Percentiles rank a stretch among this genome's conserved stretches.
Conservation (phyloP, 2,888 invertebrate species). For the Argyra leucocephala region DNA sequence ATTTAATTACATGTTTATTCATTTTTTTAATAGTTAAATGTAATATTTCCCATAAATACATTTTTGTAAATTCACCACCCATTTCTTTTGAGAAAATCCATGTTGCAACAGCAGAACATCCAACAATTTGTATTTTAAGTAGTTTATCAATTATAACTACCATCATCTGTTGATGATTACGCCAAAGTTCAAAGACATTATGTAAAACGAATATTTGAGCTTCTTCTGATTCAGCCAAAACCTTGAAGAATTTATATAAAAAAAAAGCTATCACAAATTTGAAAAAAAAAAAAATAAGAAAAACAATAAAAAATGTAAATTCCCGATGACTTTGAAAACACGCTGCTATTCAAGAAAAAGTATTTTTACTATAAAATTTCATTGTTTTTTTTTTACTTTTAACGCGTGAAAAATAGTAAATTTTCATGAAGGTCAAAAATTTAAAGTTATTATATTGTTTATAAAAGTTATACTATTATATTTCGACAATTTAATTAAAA, state of each 20-base stretch:
- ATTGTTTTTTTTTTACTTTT: not conserved
- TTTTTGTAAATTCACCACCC: constrained; percentile 81
- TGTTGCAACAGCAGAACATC: constrained; percentile 92
- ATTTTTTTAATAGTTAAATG: constrained; percentile 93
- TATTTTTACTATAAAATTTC: not conserved
- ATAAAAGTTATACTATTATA: too few relatives aligned
- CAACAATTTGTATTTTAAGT: constrained; percentile 92
- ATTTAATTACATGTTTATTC: constrained; percentile 85
- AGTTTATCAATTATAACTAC: constrained; percentile 92
- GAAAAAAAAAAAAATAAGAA: too few relatives aligned
- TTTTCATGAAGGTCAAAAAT: not conserved
- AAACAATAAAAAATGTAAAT: too few relatives aligned
- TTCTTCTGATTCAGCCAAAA: constrained; percentile 85
- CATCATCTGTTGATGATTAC: constrained; percentile 93
- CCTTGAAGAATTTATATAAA: constrained; percentile 46
- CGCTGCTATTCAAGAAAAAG: not conserved
- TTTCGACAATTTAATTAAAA: too few relatives aligned
- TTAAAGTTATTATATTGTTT: too few relatives aligned
- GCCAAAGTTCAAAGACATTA: constrained; percentile 93
- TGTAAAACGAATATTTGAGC: constrained; percentile 89
- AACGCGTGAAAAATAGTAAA: not conserved
- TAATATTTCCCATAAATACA: constrained; percentile 93
- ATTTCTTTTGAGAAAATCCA: constrained; percentile 97
- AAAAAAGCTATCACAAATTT: not conserved
- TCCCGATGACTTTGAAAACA: too few relatives aligned